These are phyloP conservation scores for Onychomys torridus DNA, from an alignment of 2,797 vertebrate species.

Conservation along the genomic window DNA sequence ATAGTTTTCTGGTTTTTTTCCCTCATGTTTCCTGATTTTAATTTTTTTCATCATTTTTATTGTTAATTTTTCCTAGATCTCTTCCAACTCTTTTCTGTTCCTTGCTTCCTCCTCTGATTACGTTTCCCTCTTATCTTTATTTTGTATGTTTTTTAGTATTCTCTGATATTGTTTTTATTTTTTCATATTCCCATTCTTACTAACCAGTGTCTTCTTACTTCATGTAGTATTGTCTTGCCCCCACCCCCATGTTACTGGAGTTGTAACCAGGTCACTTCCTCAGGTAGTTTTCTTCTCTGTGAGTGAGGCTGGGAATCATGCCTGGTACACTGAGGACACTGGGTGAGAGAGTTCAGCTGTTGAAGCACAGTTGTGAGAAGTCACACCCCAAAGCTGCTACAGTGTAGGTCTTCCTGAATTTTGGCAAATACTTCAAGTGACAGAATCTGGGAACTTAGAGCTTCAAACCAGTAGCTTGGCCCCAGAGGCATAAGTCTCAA, in stretches of 20 bases:
- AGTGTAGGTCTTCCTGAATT: not conserved
- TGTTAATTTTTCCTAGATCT: not conserved
- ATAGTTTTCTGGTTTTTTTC: not conserved
- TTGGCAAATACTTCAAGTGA: not conserved
- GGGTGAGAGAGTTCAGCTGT: not conserved
- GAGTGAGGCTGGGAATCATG: not conserved
- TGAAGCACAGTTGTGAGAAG: not conserved
- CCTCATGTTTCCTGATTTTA: not conserved
- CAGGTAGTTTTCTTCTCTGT: not conserved
- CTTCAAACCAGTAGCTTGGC: not conserved
- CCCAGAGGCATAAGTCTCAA: not conserved
- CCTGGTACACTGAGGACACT: not conserved
- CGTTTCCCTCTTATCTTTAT: not conserved
- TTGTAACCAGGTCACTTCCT: not conserved
- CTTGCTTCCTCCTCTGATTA: not conserved
- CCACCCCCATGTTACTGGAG: not conserved
- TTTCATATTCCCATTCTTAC: not conserved
- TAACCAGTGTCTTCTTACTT: not conserved
- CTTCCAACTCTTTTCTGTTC: not conserved
- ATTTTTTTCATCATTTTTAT: not conserved
- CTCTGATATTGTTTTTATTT: not conserved
- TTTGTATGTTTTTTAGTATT: not conserved
- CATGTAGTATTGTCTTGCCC: not conserved
- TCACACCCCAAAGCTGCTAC: not conserved
- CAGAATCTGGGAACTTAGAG: not conserved